These are phyloP conservation scores for Pristionchus entomophagus DNA, from an alignment of 2,888 invertebrate species.

Conservation along the genomic window DNA sequence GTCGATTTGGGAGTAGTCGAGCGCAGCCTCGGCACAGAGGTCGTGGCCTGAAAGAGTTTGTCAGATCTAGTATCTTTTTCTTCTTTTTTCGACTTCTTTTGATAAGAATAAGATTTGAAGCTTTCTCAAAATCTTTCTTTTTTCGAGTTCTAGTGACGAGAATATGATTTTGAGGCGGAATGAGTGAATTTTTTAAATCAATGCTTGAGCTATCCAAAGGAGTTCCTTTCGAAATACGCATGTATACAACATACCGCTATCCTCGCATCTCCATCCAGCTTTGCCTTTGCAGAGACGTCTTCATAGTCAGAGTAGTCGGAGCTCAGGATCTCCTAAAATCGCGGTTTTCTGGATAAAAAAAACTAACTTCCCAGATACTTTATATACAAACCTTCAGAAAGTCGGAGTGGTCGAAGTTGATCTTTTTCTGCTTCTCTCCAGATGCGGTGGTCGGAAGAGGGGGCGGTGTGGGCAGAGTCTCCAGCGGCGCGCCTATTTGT, in stretches of 20 bases:
- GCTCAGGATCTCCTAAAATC: constrained; percentile 7
- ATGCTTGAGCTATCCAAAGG: neutral
- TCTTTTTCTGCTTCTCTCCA: neutral
- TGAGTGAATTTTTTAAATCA: neutral
- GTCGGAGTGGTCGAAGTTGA: constrained; percentile 35
- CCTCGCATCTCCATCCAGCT: neutral
- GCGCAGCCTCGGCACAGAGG: neutral
- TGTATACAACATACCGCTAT: neutral
- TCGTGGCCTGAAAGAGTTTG: neutral
- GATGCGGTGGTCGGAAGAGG: neutral
- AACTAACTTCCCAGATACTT: no score
- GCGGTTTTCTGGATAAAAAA: no score
- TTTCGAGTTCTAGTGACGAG: neutral
- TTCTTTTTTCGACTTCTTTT: neutral
- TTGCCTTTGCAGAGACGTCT: neutral
- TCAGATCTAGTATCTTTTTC: no score
- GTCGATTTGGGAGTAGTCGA: neutral
- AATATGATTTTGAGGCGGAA: neutral
- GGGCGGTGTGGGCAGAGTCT: neutral
- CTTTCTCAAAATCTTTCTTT: no score
- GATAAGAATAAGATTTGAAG: neutral
- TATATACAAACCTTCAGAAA: constrained; percentile 2
- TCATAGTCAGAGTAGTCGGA: constrained; percentile 28
- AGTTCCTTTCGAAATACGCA: neutral
- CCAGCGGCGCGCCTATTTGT: no score